These are phyloP conservation scores for Thalassarche chlororhynchos DNA, from an alignment of 2,113 vertebrate species.

Conservation along the genomic window DNA sequence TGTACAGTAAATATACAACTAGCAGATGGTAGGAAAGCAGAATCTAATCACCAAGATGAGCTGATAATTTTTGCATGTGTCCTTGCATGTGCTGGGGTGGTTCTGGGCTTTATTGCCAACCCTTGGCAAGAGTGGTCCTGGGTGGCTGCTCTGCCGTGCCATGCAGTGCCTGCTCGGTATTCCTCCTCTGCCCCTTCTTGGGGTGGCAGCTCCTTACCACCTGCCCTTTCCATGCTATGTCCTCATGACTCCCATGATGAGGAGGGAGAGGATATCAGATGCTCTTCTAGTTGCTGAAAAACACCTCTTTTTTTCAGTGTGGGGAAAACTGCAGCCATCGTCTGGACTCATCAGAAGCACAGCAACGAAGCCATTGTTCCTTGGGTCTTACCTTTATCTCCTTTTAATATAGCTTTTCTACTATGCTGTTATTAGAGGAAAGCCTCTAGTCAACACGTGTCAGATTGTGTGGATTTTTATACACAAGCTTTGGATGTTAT, in stretches of 20 bases:
- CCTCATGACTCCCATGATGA: background rate
- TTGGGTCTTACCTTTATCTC: background rate
- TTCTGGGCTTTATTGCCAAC: background rate
- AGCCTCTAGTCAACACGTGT: background rate
- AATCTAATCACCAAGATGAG: background rate
- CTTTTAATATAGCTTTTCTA: background rate
- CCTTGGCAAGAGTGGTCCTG: background rate
- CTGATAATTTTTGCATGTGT: background rate
- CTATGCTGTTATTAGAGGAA: background rate
- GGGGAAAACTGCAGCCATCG: background rate
- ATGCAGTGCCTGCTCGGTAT: accelerated
- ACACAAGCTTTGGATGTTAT: background rate
- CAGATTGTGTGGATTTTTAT: background rate
- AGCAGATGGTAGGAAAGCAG: background rate
- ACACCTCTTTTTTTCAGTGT: background rate
- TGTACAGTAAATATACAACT: background rate
- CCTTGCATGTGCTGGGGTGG: background rate
- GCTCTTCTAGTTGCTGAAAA: background rate
- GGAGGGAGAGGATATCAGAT: background rate
- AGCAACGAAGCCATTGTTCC: background rate
- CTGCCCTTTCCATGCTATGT: background rate
- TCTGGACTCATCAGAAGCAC: background rate
- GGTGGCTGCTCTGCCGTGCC: background rate
- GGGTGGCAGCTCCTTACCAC: background rate
- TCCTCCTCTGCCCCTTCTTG: background rate